A percentile compares a stretch with the other conserved stretches of the same genome.
phyloP scores from a whole-genome alignment of 2,113 vertebrate species.

The Forbesichthys papilliferus region DNA sequence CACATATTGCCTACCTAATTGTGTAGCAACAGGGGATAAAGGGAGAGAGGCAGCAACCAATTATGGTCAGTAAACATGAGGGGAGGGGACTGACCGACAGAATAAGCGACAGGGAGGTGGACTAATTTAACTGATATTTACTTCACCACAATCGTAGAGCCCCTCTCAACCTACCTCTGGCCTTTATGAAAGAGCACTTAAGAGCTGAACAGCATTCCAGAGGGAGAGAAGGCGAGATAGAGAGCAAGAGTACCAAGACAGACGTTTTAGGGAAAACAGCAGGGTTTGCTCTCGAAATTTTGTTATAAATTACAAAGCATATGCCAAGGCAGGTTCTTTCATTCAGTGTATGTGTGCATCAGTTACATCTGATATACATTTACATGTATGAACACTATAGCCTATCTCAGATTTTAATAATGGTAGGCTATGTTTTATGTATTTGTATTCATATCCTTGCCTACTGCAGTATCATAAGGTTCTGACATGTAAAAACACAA shows the following conservation, averaged over 20 bases:
- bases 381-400: too few relatives aligned
- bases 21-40: conserved; percentile 14
- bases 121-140: conserved; percentile 70
- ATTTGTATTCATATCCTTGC: too few relatives aligned
- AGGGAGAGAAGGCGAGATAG: conserved; percentile 32
- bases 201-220: conserved; percentile 75
- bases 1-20: conserved; percentile 17
- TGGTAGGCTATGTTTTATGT: too few relatives aligned
- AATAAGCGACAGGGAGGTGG: conserved; percentile 58
- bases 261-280: neutral
- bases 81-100: conserved; percentile 34
- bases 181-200: conserved; percentile 69
- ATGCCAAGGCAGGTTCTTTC: too few relatives aligned
- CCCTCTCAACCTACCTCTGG: conserved; percentile 53
- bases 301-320: too few relatives aligned
- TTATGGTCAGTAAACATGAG: conserved; percentile 62
- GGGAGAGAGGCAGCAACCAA: conserved; percentile 41
- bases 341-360: too few relatives aligned
- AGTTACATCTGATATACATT: too few relatives aligned
- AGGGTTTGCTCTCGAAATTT: too few relatives aligned
- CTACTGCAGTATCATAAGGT: too few relatives aligned
- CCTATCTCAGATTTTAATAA: too few relatives aligned
- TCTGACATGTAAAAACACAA: too few relatives aligned
- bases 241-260: conserved; percentile 42
- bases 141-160: conserved; percentile 48